Evolutionary conservation across 1,140 invertebrate species (phyloP), one percentile per base, ranked within the genome.

Genomic region (Chionoecetes opilio): DNA sequence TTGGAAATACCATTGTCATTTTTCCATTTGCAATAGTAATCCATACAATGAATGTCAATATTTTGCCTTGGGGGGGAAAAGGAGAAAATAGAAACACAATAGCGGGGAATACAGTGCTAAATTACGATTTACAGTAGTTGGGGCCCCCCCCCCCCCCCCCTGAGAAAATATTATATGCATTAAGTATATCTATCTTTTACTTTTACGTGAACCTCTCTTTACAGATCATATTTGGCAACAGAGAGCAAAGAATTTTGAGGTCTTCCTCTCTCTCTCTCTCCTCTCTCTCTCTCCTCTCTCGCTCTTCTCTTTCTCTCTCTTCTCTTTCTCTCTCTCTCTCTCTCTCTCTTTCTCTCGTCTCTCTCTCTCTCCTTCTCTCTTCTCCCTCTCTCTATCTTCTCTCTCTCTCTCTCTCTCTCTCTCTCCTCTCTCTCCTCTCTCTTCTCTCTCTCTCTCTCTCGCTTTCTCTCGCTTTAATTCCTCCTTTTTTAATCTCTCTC

Each of bases 21-120:
- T 75, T 75, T 75, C 63, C 63, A 75, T 75, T 75, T n/a, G 63
- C 63, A 75, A n/a, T n/a, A 75, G 63, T n/a, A 26, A 75, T 75
- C 6, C 21, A 75, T 75, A 75, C 63, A n/a, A 75, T 75, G 63
- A 75, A 75, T 75, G 63, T n/a, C 63, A 75, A 75, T 75, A 75
- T n/a, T 75, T 6, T n/a, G 63, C 63, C 63, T 26, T 1, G n/a
- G 63, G 63, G n/a, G 41, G 41, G n/a, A n/a, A 26, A 75, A 26
- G 63, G 63, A 75, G 63, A 26, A 75, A 21, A n/a, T n/a, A 26
- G 63, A 75, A 26, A n/a, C n/a, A 53, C 46, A 53, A 53, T 14
- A 53, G 46, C 11, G 11, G 11, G 46, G 46, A 53, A 11, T 53
- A 14, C 0, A 53, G 46, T 9, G 46, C 21, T 17, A 53, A 9